Base-by-base conservation (phyloP, 2,113 vertebrate species). In the Poecilia latipinna region DNA sequence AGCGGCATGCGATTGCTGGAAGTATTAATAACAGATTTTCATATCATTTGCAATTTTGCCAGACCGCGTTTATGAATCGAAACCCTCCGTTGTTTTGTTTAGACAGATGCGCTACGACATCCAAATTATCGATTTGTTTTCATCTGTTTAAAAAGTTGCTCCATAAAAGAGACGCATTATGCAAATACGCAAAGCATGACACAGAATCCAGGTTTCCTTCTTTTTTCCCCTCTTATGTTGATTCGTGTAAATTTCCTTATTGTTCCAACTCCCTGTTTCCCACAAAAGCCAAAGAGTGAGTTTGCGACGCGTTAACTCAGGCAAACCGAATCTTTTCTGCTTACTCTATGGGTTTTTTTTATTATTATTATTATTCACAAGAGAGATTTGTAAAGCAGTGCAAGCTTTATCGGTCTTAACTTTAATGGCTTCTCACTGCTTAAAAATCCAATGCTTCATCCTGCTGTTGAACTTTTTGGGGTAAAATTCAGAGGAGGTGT, bases 241-340 rank as follows among this genome's bases (percentile, higher is more conserved):
- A 72, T 66, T 85, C 65, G 65, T 79, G 61, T 31, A 74, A 83
- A 42, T 70, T 57, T 68, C 89, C 32, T 68, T 32, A 81, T 79
- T 84, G 84, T 90, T 72, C 74, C 68, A 83, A 75, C 67, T 92
- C 87, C 76, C 78, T 57, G 68, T 86, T 80, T 76, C 65, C 54
- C 19, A 65, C 66, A 79, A 82, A 88, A 84, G 87, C 87, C 86
- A 80, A 73, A 84, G 66, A 81, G 80, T 64, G 68, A 75, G 75
- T 89, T 82, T 74, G 66, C 64, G 61, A 61, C 77, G 71, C 82
- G 66, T 82, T 76, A 75, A 71, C 83, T 81, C 57, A 88, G 86
- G 89, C 86, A 93, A 92, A 92, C 85, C 78, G 89, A 90, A 86
- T 88, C 77, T 42, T 74, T 66, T 75, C 82, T 93, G 85, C 93